Evolutionary conservation across 2,888 invertebrate genomes (phyloP).

Genomic region (Cheiracanthium punctorium): DNA sequence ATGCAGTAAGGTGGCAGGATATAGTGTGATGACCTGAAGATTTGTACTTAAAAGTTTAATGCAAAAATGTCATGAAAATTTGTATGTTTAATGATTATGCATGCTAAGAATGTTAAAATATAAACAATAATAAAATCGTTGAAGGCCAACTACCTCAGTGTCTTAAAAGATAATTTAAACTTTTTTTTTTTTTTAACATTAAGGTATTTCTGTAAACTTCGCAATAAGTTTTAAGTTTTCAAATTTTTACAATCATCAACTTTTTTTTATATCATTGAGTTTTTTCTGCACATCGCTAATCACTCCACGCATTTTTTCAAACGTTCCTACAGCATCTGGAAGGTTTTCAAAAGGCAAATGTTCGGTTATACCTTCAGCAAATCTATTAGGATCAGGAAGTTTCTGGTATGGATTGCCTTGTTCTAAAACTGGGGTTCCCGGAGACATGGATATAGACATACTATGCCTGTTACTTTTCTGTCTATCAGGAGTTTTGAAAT

Average conservation of each 20-base stretch:
- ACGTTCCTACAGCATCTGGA: constrained; percentile 91
- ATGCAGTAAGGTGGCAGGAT: no score
- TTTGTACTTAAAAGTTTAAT: no score
- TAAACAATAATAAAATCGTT: not conserved
- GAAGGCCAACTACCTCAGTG: not conserved
- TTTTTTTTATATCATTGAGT: constrained; percentile 31
- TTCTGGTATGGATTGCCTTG: constrained; percentile 70
- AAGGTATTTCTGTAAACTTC: not conserved
- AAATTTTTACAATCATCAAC: constrained; percentile 41
- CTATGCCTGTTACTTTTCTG: constrained; percentile 20
- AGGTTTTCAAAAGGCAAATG: constrained; percentile 94
- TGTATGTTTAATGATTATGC: not conserved
- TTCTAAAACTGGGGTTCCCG: constrained; percentile 60
- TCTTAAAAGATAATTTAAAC: not conserved
- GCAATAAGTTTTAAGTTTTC: not conserved
- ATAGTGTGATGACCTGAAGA: no score
- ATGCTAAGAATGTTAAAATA: not conserved
- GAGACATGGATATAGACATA: constrained; percentile 49
- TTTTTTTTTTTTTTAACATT: no score
- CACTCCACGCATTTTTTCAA: constrained; percentile 86
- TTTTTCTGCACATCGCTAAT: constrained; percentile 73
- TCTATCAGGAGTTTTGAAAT: constrained; percentile 10
- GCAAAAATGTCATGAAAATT: no score
- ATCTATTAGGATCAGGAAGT: constrained; percentile 86
- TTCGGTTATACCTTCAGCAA: constrained; percentile 89